phyloP scores from a whole-genome alignment of 2,888 invertebrate species.

The Scotopteryx bipunctaria region DNA sequence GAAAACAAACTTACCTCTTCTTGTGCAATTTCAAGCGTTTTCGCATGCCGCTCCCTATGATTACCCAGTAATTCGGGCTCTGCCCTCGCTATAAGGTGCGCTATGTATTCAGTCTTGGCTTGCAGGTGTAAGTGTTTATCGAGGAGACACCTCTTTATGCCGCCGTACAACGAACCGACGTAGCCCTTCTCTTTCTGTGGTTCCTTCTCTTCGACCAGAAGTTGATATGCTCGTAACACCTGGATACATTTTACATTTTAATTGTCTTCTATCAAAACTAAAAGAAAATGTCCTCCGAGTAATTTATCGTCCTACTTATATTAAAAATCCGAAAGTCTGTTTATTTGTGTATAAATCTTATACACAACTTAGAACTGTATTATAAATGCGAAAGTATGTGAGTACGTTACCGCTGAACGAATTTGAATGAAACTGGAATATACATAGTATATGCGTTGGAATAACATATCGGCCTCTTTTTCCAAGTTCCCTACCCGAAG shows the following conservation, averaged over 20 bases:
- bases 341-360: no score
- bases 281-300: no score
- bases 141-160: conserved; percentile 92
- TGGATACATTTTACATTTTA: conserved; percentile 39
- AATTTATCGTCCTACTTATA: no score
- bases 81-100: conserved; percentile 93
- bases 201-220: conserved; percentile 93
- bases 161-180: conserved; percentile 92
- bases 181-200: conserved; percentile 95
- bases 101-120: conserved; percentile 94
- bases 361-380: no score
- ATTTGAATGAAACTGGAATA: no score
- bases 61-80: conserved; percentile 96
- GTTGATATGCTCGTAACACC: conserved; percentile 91
- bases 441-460: no score
- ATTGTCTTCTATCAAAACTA: no score
- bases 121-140: conserved; percentile 95
- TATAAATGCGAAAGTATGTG: no score
- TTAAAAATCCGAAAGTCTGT: no score
- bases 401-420: no score
- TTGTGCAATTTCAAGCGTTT: conserved; percentile 98
- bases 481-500: no score
- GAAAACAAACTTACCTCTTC: conserved; percentile 88
- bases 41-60: conserved; percentile 95
- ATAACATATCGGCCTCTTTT: no score